These are phyloP conservation scores for Vesta saturnalis DNA, from an alignment of 2,888 invertebrate species.

Conservation along the genomic window DNA sequence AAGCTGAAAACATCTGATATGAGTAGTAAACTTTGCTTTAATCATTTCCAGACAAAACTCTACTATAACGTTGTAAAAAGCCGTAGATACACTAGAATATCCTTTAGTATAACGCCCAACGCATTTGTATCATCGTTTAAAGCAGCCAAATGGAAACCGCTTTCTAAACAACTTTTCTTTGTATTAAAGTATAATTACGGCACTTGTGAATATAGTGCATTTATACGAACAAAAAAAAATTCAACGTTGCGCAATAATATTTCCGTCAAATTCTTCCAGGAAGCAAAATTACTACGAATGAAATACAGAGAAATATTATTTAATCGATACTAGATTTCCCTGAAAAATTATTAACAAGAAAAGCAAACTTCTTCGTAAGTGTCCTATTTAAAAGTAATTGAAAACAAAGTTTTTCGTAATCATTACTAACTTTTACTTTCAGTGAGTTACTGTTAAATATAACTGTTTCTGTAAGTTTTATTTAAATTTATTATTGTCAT, in stretches of 20 bases:
- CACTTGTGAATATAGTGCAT: no score
- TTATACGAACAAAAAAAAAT: not conserved
- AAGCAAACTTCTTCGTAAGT: conserved; percentile 19
- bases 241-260: not conserved
- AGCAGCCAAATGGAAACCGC: not conserved
- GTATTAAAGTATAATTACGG: not conserved
- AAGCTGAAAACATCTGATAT: no score
- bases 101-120: not conserved
- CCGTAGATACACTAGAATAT: not conserved
- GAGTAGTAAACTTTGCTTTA: no score
- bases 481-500: no score
- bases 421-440: not conserved
- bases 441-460: not conserved
- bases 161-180: not conserved
- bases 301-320: conserved; percentile 1
- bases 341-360: conserved; percentile 20
- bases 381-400: conserved; percentile 14
- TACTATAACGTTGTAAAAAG: no score
- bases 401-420: conserved; percentile 10
- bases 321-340: conserved; percentile 12
- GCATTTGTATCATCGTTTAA: not conserved
- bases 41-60: no score
- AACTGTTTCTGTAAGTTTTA: no score
- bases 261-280: not conserved
- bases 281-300: not conserved